phyloP scores from a whole-genome alignment of 2,797 vertebrate genomes.

The Sebastes nivosus region DNA sequence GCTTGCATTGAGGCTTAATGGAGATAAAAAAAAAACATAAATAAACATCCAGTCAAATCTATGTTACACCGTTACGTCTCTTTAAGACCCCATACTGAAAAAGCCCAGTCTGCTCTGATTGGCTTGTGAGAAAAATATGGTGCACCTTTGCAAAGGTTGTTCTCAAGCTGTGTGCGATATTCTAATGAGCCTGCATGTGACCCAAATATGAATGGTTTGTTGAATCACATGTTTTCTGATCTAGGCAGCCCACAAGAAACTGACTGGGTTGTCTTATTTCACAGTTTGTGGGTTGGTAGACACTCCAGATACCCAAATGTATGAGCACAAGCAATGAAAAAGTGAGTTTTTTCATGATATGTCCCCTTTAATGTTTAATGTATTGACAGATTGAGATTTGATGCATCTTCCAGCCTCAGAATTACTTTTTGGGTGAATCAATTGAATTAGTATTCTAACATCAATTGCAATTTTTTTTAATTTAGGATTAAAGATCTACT shows the following conservation, averaged over 20 bases:
- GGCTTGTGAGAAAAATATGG: not conserved
- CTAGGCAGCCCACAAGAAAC: no score
- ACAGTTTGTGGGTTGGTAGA: no score
- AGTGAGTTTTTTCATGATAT: no score
- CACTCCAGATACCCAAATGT: no score
- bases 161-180: not conserved
- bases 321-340: no score
- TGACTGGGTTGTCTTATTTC: no score
- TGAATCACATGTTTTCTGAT: no score
- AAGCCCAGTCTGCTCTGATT: not conserved
- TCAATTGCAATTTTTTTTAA: not conserved
- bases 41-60: constrained; percentile 18
- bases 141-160: not conserved
- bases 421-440: not conserved
- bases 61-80: constrained; percentile 10
- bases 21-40: not conserved
- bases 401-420: not conserved
- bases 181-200: not conserved
- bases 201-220: no score
- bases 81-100: not conserved
- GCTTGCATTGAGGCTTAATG: not conserved
- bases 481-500: not conserved
- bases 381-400: no score
- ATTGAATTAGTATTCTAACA: not conserved
- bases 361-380: not conserved